These are phyloP conservation scores for Ciconia stormi DNA, from an alignment of 2,113 vertebrate genomes.

Conservation along the genomic window DNA sequence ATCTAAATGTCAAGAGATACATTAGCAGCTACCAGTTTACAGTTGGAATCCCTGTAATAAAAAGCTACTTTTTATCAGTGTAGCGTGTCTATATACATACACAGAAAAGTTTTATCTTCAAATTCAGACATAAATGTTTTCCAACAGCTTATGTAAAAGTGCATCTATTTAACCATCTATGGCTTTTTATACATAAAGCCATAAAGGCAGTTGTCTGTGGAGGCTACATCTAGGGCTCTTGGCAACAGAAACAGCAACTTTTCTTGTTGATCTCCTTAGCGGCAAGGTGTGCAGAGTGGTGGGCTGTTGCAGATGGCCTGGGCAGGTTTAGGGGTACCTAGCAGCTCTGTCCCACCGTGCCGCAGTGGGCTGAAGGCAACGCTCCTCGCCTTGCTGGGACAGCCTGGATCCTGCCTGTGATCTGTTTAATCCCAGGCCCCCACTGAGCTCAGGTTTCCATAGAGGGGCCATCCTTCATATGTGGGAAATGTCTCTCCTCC, in stretches of 20 bases:
- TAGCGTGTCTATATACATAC: neutral
- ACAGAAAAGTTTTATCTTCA: conserved; percentile 26
- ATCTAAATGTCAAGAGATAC: conserved; percentile 47
- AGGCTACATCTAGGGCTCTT: neutral
- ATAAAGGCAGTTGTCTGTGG: neutral
- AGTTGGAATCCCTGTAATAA: conserved; percentile 29
- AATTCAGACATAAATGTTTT: conserved; percentile 38
- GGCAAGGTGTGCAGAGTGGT: neutral
- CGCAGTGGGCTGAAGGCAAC: neutral
- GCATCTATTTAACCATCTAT: neutral
- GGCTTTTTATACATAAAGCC: neutral
- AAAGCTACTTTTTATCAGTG: conserved; percentile 22
- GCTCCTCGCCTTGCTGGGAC: neutral
- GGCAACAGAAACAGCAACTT: neutral
- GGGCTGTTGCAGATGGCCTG: neutral
- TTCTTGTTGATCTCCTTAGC: neutral
- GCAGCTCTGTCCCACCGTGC: neutral
- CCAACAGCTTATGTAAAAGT: neutral
- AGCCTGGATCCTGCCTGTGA: neutral
- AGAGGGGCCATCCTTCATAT: neutral
- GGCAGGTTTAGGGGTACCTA: neutral
- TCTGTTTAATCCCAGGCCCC: neutral
- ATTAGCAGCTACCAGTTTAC: conserved; percentile 48
- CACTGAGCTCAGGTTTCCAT: neutral
- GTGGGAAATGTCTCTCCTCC: neutral